Evolutionary conservation across 2,888 invertebrate genomes (phyloP).

Genomic region (Troilus luridus): DNA sequence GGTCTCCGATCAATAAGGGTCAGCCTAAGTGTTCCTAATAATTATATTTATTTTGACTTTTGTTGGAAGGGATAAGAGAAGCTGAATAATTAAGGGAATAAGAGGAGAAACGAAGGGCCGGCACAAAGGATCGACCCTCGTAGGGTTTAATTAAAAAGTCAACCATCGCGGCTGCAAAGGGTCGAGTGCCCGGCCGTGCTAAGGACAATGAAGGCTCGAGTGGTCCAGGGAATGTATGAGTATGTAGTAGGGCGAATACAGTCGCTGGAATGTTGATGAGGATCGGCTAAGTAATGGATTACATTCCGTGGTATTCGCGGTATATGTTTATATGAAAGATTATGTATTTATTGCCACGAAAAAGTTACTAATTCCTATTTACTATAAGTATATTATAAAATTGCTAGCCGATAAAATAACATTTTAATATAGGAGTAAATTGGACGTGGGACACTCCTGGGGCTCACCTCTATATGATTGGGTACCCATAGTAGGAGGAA

Average conservation of each 20-base stretch:
- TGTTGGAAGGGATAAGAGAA: constrained; percentile 10
- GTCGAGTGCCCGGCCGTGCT: background rate
- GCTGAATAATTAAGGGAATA: constrained; percentile 41
- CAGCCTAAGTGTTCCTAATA: constrained; percentile 33
- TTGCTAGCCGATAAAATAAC: too few relatives aligned
- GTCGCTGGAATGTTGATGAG: background rate
- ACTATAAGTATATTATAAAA: too few relatives aligned
- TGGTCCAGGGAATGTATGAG: background rate
- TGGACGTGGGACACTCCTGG: too few relatives aligned
- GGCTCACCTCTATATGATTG: too few relatives aligned
- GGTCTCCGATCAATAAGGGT: background rate
- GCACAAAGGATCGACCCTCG: constrained; percentile 22
- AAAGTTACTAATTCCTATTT: too few relatives aligned
- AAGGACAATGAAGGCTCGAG: background rate
- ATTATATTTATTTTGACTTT: constrained; percentile 44
- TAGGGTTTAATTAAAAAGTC: constrained; percentile 36
- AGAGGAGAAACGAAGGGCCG: background rate
- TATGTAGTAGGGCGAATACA: background rate
- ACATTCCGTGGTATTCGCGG: too few relatives aligned
- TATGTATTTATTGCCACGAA: too few relatives aligned
- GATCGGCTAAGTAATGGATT: background rate
- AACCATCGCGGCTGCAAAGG: background rate
- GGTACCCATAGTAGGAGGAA: too few relatives aligned
- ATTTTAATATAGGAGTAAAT: too few relatives aligned
- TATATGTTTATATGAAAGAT: too few relatives aligned